Conservation (phyloP, 1,140 invertebrate genomes). For the Zaprionus ornatus region DNA sequence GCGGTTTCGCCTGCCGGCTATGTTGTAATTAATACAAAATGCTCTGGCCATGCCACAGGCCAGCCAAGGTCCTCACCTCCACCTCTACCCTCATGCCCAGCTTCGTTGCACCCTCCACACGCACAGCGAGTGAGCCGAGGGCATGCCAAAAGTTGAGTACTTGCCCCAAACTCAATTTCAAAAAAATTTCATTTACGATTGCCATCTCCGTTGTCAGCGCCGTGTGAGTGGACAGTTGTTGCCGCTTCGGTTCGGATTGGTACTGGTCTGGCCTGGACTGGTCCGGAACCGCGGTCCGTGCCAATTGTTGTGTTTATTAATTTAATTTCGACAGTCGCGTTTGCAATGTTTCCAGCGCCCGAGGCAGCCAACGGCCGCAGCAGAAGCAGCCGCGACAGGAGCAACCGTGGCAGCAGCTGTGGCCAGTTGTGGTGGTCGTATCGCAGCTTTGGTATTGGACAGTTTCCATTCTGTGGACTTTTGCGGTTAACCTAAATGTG, state of each 20-base stretch:
- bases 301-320: constrained; percentile 81
- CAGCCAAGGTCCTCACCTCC: background rate
- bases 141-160: constrained; percentile 76
- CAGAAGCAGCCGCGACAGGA: background rate
- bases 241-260: constrained; percentile 7
- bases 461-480: constrained; percentile 37
- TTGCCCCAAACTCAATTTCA: constrained; percentile 77
- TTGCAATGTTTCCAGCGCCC: constrained; percentile 29
- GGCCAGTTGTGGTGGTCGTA: constrained; percentile 44
- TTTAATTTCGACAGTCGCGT: constrained; percentile 79
- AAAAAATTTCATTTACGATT: constrained; percentile 80
- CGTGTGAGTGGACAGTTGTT: constrained; percentile 76
- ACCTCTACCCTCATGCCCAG: background rate
- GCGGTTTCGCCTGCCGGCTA: constrained; percentile 55
- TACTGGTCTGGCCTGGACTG: background rate
- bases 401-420: constrained; percentile 60
- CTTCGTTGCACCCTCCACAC: constrained; percentile 15
- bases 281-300: constrained; percentile 33
- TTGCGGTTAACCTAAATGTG: constrained; percentile 48
- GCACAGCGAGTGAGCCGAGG: constrained; percentile 36
- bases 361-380: constrained; percentile 5
- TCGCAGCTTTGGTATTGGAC: constrained; percentile 23
- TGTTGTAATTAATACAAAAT: constrained; percentile 81
- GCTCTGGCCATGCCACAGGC: constrained; percentile 41
- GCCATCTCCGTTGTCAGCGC: constrained; percentile 49